Conservation (phyloP, 2,113 vertebrate genomes). For the Chloebia gouldiae region DNA sequence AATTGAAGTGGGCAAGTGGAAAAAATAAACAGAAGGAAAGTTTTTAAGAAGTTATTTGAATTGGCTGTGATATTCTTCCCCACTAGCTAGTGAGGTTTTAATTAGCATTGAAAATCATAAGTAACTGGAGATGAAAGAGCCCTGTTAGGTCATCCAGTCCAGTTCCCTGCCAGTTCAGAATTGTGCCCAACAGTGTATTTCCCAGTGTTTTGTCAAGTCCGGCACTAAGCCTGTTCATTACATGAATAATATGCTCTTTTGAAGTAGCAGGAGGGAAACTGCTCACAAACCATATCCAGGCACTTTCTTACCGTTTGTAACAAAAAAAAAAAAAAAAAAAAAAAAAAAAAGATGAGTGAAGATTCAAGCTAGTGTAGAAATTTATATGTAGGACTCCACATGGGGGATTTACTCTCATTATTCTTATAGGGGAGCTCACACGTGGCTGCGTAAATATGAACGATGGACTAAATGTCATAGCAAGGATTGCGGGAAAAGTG, state of each 20-base stretch:
- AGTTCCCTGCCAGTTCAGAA: constrained; percentile 57
- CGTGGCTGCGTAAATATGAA: constrained; percentile 8
- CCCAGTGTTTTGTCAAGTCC: constrained; percentile 54
- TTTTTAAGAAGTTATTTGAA: constrained; percentile 65
- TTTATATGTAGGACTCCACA: background rate
- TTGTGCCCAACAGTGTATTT: constrained; percentile 57
- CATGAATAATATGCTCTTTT: constrained; percentile 57
- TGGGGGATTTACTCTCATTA: constrained; percentile 8
- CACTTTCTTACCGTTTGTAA: background rate
- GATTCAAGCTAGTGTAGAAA: background rate
- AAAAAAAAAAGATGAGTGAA: background rate
- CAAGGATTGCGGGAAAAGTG: background rate
- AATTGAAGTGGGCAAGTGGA: constrained; percentile 50
- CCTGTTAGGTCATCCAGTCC: constrained; percentile 53
- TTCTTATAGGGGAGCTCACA: constrained; percentile 3
- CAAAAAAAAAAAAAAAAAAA: background rate
- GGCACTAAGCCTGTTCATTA: constrained; percentile 30
- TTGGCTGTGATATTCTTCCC: constrained; percentile 54
- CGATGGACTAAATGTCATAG: constrained; percentile 20
- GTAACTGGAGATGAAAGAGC: constrained; percentile 63
- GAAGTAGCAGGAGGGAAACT: constrained; percentile 54
- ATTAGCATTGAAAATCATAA: constrained; percentile 66
- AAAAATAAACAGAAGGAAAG: constrained; percentile 66
- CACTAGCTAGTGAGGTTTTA: constrained; percentile 64
- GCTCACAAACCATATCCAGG: background rate